Base-by-base conservation (phyloP, 2,113 vertebrate genomes). In the Vulpes ferrilata region DNA sequence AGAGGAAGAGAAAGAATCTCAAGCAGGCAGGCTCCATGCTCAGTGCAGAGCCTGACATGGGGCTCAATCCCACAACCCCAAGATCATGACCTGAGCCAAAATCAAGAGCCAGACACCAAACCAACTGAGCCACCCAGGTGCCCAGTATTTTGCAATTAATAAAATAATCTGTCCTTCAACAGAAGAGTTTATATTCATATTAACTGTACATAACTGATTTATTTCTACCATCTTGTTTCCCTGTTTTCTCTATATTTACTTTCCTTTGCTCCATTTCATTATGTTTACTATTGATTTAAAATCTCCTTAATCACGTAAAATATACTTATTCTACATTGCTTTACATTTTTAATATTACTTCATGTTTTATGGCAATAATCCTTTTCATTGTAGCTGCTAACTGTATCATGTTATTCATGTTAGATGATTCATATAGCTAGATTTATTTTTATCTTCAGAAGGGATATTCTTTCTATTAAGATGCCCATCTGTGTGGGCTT, bases 261-360 rank as follows among this genome's bases (percentile, higher is more conserved):
- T 55, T 55, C 22, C n/a, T 95, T 88, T 64, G 22, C 10, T 85
- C 25, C 10, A 38, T 13, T 92, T 92, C 60, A 87, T 53, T 90
- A 87, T 69, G 20, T 5, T 62, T 73, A 80, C 23, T 43, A 78
- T 62, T 94, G n/a, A 19, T 88, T 71, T 85, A 85, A 95, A 85
- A 60, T 23, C 53, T 64, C 15, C 19, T 73, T 62, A 76, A 81
- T 76, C 10, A 57, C 48, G 92, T 78, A n/a, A 89, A 92, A 89
- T 85, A 92, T 43, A 74, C 43, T 62, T 74, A 76, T 71, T 74
- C 83, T 93, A 57, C 30, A 74, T 48, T 92, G 55, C 16, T 51
- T 64, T 92, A 59, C 35, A 43, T 79, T 71, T 51, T 53, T 55
- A 35, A 51, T 22, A 83, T 27, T 78, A 82, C 71, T 71, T 85